Conservation (phyloP, 2,113 vertebrate genomes). For the Tragelaphus scriptus region DNA sequence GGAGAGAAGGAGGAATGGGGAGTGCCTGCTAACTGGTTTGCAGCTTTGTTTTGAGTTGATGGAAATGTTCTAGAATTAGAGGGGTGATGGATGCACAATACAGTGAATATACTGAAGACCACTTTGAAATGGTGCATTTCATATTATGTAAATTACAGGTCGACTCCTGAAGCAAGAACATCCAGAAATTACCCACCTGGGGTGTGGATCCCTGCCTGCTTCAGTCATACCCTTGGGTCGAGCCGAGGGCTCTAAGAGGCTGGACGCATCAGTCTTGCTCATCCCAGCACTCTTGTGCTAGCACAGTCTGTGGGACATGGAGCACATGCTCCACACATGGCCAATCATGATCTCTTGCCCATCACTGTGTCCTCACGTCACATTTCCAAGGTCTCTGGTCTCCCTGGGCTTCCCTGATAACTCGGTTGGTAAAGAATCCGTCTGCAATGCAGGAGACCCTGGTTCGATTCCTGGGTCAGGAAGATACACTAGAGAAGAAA, state of each 20-base stretch:
- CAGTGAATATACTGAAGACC: not conserved
- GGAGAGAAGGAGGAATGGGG: too few relatives aligned
- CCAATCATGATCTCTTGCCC: not conserved
- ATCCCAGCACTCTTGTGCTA: rapidly evolving
- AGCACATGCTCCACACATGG: rapidly evolving
- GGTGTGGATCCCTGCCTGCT: not conserved
- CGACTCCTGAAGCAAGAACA: not conserved
- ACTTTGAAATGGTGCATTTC: not conserved
- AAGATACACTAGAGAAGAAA: not conserved
- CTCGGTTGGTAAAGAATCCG: not conserved
- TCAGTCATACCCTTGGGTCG: not conserved
- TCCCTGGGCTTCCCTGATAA: not conserved
- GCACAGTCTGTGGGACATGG: not conserved
- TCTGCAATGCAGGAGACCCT: not conserved
- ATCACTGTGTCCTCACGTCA: not conserved
- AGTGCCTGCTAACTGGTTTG: not conserved
- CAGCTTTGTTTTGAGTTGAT: not conserved
- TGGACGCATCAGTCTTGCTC: not conserved
- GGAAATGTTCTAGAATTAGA: not conserved
- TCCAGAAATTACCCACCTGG: not conserved
- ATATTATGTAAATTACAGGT: not conserved
- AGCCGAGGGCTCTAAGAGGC: not conserved
- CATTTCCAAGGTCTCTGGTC: not conserved
- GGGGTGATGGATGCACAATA: not conserved
- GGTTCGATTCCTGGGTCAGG: not conserved